phyloP scores from a whole-genome alignment of 1,140 invertebrate species.

The Sesamia nonagrioides region DNA sequence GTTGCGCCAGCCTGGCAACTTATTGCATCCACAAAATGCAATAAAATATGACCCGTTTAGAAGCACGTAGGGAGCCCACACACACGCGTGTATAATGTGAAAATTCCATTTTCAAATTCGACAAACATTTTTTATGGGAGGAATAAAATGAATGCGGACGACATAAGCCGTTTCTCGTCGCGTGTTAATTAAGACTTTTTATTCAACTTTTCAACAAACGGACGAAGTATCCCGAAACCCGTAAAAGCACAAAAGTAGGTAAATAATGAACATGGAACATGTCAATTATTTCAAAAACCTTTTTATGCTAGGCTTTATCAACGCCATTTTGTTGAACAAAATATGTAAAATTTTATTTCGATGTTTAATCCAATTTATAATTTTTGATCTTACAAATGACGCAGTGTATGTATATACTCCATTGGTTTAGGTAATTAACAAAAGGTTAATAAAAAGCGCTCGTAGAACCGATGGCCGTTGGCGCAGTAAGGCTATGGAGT shows the following conservation, averaged over 20 bases:
- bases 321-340: too few relatives aligned
- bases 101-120: background rate
- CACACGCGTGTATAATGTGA: background rate
- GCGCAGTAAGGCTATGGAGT: too few relatives aligned
- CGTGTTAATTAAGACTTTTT: slow-evolving; percentile 37
- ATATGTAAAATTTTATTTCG: too few relatives aligned
- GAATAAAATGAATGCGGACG: slow-evolving; percentile 9
- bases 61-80: too few relatives aligned
- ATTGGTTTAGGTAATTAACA: too few relatives aligned
- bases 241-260: background rate
- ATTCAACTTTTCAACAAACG: slow-evolving; percentile 16
- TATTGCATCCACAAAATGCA: too few relatives aligned
- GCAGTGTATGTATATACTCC: too few relatives aligned
- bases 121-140: background rate
- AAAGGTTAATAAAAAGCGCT: too few relatives aligned
- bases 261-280: slow-evolving; percentile 1
- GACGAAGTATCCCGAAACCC: background rate
- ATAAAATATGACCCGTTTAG: background rate
- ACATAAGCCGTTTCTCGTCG: slow-evolving; percentile 3
- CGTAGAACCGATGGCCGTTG: too few relatives aligned
- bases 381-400: too few relatives aligned
- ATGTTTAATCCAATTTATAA: too few relatives aligned
- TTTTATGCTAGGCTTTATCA: background rate
- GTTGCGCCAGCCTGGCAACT: too few relatives aligned
- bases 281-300: background rate